Base-by-base conservation (phyloP, 2,888 invertebrate genomes). In the Drosophila borborema region DNA sequence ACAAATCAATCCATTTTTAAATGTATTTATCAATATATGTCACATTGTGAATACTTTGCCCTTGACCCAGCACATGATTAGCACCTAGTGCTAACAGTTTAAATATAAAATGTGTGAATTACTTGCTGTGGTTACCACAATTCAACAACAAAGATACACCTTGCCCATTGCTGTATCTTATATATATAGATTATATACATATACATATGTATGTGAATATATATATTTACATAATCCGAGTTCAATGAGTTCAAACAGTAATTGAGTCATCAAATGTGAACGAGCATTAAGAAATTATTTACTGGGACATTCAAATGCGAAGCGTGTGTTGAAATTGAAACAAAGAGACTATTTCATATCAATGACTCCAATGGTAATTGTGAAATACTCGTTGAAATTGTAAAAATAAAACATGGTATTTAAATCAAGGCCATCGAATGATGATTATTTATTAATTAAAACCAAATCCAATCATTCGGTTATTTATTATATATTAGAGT, bases 221-320 rank as follows among this genome's bases (percentile, higher is more conserved):
- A 12, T 49, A 38, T 60, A 53, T n/a, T 14, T 20, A 20, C 55
- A 64, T 55, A 31, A 67, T 38, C 23, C 34, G 78, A 62, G 72
- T 80, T 84, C 62, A 86, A 70, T 74, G 70, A 82, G 80, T 74
- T 86, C 79, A 77, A 74, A 73, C 67, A 64, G 74, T 71, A 82
- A 80, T 87, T 87, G 80, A 89, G 76, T 86, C 89, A 91, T 85
- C 69, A 72, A 66, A 40, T 60, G 54, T 45, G 28, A 59, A 18
- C 28, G 38, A 64, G n/a, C 59, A 73, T 64, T 62, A 28, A 51
- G 46, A 40, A 56, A 77, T 23, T 49, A 48, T 72, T 63, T 28
- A 49, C 45, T 74, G 40, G 38, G 34, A 40, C 34, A 67, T 61
- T 53, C 41, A 18, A 67, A 49, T 51, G 16, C 55, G 36, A 43